Conservation (phyloP, 2,113 vertebrate genomes). For the Motacilla alba region DNA sequence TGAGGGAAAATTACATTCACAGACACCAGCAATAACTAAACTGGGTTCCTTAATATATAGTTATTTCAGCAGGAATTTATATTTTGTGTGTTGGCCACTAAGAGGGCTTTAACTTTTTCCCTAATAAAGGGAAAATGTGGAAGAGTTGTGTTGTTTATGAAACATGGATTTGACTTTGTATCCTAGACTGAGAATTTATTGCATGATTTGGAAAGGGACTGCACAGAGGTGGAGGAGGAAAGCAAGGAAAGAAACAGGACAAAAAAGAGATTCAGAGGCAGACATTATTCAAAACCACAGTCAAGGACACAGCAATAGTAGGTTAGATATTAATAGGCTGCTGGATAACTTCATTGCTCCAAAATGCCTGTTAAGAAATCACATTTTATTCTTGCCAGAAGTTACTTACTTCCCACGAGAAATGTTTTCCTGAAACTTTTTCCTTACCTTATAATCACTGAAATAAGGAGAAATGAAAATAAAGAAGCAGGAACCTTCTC, state of each 20-base stretch:
- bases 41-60: not conserved
- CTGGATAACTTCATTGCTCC: not conserved
- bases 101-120: not conserved
- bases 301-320: not conserved
- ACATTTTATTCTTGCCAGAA: not conserved
- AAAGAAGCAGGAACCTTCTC: not conserved
- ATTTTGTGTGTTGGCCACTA: not conserved
- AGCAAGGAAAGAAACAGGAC: not conserved
- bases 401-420: not conserved
- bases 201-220: not conserved
- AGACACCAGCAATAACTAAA: not conserved
- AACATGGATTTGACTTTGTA: not conserved
- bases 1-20: not conserved
- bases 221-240: not conserved
- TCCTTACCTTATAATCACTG: not conserved
- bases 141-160: not conserved
- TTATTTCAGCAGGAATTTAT: not conserved
- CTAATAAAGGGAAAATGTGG: not conserved
- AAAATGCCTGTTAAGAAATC: not conserved
- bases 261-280: not conserved
- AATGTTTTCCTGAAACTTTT: not conserved
- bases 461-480: not conserved
- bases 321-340: not conserved
- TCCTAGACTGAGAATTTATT: not conserved
- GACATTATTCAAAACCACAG: not conserved